Percentiles rank a stretch among this genome's conserved stretches.
phyloP scores from a whole-genome alignment of 2,888 invertebrate genomes.

The Lasioglossum zephyrum region DNA sequence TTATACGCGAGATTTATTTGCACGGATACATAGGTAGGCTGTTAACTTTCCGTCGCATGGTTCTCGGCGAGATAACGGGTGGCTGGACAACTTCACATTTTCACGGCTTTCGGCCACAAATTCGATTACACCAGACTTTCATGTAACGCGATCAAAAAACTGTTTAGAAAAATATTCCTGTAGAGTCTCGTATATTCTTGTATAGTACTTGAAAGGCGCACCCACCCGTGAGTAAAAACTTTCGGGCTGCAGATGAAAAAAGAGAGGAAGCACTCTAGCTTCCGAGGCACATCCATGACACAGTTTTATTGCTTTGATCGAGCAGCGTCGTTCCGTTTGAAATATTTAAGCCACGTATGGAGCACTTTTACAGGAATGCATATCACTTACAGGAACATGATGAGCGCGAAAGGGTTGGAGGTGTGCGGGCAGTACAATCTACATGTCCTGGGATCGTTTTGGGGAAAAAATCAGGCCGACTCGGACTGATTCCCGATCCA shows the following conservation, averaged over 20 bases:
- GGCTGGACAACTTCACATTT: neutral
- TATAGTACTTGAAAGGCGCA: constrained; percentile 8
- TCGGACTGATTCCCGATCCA: no score
- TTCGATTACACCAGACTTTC: neutral
- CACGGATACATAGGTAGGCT: neutral
- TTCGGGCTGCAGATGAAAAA: constrained; percentile 49
- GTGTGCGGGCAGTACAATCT: no score
- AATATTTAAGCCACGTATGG: constrained; percentile 49
- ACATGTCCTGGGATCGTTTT: no score
- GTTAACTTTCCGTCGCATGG: neutral
- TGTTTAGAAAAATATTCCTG: no score
- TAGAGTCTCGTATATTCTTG: no score
- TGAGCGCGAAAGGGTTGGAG: no score
- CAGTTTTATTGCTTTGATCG: constrained; percentile 58
- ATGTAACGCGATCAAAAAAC: neutral
- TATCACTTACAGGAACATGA: constrained; percentile 17
- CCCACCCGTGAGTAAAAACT: constrained; percentile 32
- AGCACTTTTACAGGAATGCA: constrained; percentile 36
- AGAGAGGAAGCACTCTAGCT: constrained; percentile 33
- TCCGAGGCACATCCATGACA: constrained; percentile 51
- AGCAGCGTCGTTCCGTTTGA: constrained; percentile 43
- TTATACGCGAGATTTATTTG: neutral
- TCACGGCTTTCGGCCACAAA: neutral
- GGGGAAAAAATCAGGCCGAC: no score
- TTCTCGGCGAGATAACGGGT: neutral